A percentile compares a stretch with the other conserved stretches of the same genome.
These are phyloP conservation scores for Microtus richardsoni DNA, from an alignment of 2,113 vertebrate species.

Conservation along the genomic window DNA sequence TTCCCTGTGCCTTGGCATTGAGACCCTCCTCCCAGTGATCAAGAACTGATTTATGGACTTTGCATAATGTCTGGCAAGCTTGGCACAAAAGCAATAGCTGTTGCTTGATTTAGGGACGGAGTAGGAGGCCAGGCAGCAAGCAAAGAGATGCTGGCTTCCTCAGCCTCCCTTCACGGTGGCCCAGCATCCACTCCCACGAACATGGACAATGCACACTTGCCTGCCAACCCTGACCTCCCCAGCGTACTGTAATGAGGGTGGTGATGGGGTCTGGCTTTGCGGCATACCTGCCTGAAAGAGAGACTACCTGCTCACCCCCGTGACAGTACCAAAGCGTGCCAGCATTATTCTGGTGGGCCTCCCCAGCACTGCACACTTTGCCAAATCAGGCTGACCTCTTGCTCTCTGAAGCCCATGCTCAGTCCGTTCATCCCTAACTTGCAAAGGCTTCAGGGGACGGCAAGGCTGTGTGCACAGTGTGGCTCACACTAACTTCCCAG, in stretches of 20 bases:
- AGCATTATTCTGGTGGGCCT: not conserved
- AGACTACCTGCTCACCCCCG: not conserved
- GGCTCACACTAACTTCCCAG: not conserved
- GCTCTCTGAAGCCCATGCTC: not conserved
- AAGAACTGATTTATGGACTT: not conserved
- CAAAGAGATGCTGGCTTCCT: not conserved
- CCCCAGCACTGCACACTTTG: not conserved
- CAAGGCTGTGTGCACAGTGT: not conserved
- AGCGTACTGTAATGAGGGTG: not conserved
- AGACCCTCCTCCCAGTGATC: not conserved
- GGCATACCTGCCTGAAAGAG: not conserved
- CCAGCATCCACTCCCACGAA: fast-evolving
- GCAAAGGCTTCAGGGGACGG: not conserved
- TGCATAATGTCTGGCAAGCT: not conserved
- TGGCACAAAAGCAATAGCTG: not conserved
- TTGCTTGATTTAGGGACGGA: not conserved
- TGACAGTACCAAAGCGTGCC: not conserved
- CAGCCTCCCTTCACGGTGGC: too few species aligned
- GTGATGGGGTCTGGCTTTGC: not conserved
- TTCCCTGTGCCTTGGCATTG: not conserved
- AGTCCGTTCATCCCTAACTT: not conserved
- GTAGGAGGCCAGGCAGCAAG: not conserved
- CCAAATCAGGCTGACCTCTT: not conserved
- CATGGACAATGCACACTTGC: not conserved
- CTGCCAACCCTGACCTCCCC: not conserved